These are phyloP conservation scores for Troides oblongomaculatus DNA, from an alignment of 2,888 invertebrate genomes.

Conservation along the genomic window DNA sequence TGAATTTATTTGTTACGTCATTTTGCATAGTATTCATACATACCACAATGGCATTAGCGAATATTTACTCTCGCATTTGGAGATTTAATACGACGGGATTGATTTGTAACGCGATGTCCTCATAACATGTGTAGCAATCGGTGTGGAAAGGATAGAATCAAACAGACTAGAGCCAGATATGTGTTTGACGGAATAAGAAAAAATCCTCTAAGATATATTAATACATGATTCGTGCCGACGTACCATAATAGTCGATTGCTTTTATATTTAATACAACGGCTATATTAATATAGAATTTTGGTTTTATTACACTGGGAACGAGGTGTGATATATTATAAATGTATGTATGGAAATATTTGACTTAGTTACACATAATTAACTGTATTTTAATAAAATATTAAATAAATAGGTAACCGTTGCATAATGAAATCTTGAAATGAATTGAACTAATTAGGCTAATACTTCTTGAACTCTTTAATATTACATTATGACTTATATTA, in stretches of 20 bases:
- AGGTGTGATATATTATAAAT: no score
- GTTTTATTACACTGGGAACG: neutral
- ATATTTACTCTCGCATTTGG: slow-evolving; percentile 2
- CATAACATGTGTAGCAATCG: slow-evolving; percentile 37
- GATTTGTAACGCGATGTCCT: slow-evolving; percentile 34
- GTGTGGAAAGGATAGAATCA: slow-evolving; percentile 40
- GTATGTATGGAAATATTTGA: neutral
- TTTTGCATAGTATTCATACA: slow-evolving; percentile 2
- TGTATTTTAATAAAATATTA: neutral
- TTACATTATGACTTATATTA: no score
- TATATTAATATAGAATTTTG: slow-evolving; percentile 7
- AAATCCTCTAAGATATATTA: slow-evolving; percentile 30
- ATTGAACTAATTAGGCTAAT: no score
- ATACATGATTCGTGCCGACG: slow-evolving; percentile 19
- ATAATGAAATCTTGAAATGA: no score
- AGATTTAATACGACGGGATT: slow-evolving; percentile 27
- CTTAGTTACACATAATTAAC: neutral
- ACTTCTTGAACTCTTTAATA: no score
- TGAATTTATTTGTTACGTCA: slow-evolving; percentile 19
- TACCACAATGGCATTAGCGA: slow-evolving; percentile 5
- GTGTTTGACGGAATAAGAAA: slow-evolving; percentile 34
- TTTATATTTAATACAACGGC: slow-evolving; percentile 7
- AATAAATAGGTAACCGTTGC: no score
- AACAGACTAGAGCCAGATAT: slow-evolving; percentile 34
- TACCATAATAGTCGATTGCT: slow-evolving; percentile 6